Conservation (phyloP, 2,797 vertebrate species). For the Chiloscyllium punctatum region DNA sequence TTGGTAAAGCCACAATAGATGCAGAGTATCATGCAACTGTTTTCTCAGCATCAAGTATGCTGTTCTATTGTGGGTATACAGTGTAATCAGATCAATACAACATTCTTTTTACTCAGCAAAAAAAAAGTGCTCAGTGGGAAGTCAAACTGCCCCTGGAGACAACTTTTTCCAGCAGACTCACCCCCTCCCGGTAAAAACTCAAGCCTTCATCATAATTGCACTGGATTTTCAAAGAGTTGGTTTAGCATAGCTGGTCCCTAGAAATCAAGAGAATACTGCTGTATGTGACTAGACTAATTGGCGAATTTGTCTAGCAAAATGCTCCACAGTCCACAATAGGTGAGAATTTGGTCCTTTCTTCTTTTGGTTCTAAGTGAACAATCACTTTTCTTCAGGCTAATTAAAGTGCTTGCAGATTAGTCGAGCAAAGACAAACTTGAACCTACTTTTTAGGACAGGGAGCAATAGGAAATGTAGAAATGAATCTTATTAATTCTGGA, state of each 20-base stretch:
- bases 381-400: slow-evolving; percentile 35
- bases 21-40: slow-evolving; percentile 16
- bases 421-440: slow-evolving; percentile 21
- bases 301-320: slow-evolving; percentile 45
- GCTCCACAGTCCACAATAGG: slow-evolving; percentile 13
- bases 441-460: not conserved
- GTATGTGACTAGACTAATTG: slow-evolving; percentile 58
- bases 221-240: slow-evolving; percentile 24
- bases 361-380: slow-evolving; percentile 12
- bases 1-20: slow-evolving; percentile 2
- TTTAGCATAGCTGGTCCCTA: slow-evolving; percentile 17
- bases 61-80: slow-evolving; percentile 29
- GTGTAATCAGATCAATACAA: slow-evolving; percentile 34
- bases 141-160: slow-evolving; percentile 11
- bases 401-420: slow-evolving; percentile 38
- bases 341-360: slow-evolving; percentile 24
- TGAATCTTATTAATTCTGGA: not conserved
- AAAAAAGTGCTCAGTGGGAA: slow-evolving; percentile 25
- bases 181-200: not conserved
- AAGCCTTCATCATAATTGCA: slow-evolving; percentile 18
- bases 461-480: not conserved
- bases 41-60: slow-evolving; percentile 26
- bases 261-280: slow-evolving; percentile 43
- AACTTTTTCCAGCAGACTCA: not conserved
- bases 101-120: slow-evolving; percentile 25